phyloP scores from a whole-genome alignment of 2,797 vertebrate genomes.

The Gadopsis bispinosus region DNA sequence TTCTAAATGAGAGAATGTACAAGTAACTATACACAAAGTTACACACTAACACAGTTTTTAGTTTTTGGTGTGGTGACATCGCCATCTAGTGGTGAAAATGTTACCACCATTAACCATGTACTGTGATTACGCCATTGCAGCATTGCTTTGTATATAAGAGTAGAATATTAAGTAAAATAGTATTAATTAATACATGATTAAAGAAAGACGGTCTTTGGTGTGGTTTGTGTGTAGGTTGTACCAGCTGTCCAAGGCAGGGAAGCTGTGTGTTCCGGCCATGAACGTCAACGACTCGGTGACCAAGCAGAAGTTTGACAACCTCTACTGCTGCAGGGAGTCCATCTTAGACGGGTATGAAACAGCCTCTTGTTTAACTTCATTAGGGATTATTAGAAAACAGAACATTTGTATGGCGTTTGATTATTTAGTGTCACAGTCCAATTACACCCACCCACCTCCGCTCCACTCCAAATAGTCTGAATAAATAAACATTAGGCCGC shows the following conservation, averaged over 20 bases:
- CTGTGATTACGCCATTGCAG: background rate
- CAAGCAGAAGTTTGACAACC: slow-evolving; percentile 98
- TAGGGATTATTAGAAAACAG: background rate
- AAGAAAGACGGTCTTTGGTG: background rate
- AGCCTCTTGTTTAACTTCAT: background rate
- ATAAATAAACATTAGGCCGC: slow-evolving; percentile 20
- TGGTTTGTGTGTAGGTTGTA: slow-evolving; percentile 87
- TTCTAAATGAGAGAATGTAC: background rate
- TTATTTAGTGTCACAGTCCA: background rate
- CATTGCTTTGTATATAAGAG: background rate
- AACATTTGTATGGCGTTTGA: background rate
- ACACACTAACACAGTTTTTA: background rate
- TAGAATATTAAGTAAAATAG: background rate
- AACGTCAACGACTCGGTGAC: slow-evolving; percentile 98
- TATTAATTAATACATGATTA: background rate
- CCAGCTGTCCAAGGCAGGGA: slow-evolving; percentile 96
- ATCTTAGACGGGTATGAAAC: slow-evolving; percentile 92
- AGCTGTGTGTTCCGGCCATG: slow-evolving; percentile 96
- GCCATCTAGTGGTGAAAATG: slow-evolving; percentile 80
- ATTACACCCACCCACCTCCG: slow-evolving; percentile 14
- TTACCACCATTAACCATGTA: background rate
- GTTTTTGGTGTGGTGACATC: slow-evolving; percentile 28
- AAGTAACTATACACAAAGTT: background rate
- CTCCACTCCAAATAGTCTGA: background rate
- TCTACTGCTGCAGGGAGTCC: slow-evolving; percentile 97